Evolutionary conservation across 2,113 vertebrate species (phyloP), one percentile per base, ranked within the genome.

Genomic region (Anoura caudifer): DNA sequence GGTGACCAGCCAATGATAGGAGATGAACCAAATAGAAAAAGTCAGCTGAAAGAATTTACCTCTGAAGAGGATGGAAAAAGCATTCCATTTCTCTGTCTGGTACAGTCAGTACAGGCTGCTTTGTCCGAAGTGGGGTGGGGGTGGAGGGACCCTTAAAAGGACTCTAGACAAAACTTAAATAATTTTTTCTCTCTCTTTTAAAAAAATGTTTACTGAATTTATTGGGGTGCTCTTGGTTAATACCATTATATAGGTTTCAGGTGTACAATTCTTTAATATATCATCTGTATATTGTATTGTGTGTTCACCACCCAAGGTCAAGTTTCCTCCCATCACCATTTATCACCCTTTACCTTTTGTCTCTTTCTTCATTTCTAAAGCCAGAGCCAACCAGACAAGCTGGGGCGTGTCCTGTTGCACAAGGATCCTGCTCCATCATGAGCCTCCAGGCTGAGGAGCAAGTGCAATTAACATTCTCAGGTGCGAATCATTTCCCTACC

Each of bases 51-150:
- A 90, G 52, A 75, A 41, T 31, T 81, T 72, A 77, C 24, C 76
- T 92, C 47, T 22, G 41, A 92, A 77, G 72, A 92, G 47, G 50
- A 73, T 67, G 84, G 90, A 70, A 77, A 96, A 94, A 95, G 38
- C 36, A 85, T 92, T 72, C 72, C 16, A 56, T 61, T 52, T 79
- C 84, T 72, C 1, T 73, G 17, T 31, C 45, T 24, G 15, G 26
- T 36, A 47, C 16, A 63, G 67, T 8, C 59, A 85, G 15, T 69
- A n/a, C 9, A 81, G 81, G 20, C 67, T 54, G 54, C 54, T 56
- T 73, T 76, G 67, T 73, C 63, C 26, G 31, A 95, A 89, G 52
- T 31, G 9, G 7, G 10, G 70, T 24, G 12, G 5, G 41, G 15
- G 6, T 12, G 38, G 24, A 16, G 15, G 12, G 17, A 31, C 1